These are phyloP conservation scores for Uria aalge DNA, from an alignment of 2,113 vertebrate species.

Conservation along the genomic window DNA sequence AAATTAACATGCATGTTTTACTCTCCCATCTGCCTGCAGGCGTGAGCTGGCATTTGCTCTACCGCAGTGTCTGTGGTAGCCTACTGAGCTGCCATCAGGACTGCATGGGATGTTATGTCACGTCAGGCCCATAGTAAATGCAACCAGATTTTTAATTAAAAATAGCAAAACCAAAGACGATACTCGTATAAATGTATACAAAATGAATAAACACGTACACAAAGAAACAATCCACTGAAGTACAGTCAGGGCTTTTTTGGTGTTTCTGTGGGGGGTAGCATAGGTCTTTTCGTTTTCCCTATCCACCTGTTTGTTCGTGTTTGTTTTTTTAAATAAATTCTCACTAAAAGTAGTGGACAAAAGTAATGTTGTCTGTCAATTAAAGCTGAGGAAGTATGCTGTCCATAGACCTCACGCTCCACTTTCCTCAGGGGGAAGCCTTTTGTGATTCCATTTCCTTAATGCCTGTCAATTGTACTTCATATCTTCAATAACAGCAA, in stretches of 20 bases:
- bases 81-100: slow-evolving; percentile 55
- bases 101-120: slow-evolving; percentile 5
- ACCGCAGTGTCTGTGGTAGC: not conserved
- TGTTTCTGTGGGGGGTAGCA: not conserved
- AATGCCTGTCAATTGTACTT: not conserved
- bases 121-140: not conserved
- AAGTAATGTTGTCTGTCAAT: not conserved
- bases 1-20: slow-evolving; percentile 32
- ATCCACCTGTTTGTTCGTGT: not conserved
- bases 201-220: not conserved
- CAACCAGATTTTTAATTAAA: slow-evolving; percentile 50
- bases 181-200: not conserved
- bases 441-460: not conserved
- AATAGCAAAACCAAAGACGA: not conserved
- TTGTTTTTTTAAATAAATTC: not conserved
- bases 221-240: not conserved
- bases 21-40: slow-evolving; percentile 45
- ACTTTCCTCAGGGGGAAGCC: not conserved
- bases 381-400: not conserved
- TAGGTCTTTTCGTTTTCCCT: not conserved
- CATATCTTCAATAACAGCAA: not conserved
- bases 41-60: slow-evolving; percentile 37
- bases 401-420: not conserved
- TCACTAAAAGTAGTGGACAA: not conserved
- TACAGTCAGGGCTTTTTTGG: not conserved